A percentile compares a stretch with the other conserved stretches of the same genome.
Evolutionary conservation across 1,140 invertebrate species (phyloP).

Genomic region (Hycleus cichorii): DNA sequence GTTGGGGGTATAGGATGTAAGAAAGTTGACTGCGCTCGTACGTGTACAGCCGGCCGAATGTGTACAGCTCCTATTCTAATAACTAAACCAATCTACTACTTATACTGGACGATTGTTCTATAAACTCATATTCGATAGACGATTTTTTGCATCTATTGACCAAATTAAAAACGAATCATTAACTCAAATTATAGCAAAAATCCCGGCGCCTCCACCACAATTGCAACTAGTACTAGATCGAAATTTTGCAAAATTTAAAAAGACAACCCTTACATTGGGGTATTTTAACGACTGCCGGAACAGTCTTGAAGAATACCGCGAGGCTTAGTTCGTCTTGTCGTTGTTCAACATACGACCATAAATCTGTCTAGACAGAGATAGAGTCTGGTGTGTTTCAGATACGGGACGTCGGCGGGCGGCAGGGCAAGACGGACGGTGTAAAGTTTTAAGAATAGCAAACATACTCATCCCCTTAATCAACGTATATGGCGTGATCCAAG

Average conservation of each 20-base stretch:
- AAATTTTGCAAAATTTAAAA: too few species aligned
- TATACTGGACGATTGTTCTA: too few species aligned
- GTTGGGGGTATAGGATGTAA: conserved; percentile 23
- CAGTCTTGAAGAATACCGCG: too few species aligned
- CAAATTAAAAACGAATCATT: too few species aligned
- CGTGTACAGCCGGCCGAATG: conserved; percentile 36
- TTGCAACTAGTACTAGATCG: neutral
- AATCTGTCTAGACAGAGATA: conserved; percentile 4
- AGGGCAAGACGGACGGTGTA: neutral
- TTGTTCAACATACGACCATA: too few species aligned
- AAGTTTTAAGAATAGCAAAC: conserved; percentile 18
- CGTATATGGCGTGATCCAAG: neutral
- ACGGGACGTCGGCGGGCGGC: too few species aligned
- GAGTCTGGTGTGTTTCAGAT: neutral
- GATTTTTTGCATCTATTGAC: too few species aligned
- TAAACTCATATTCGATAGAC: too few species aligned
- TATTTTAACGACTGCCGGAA: too few species aligned
- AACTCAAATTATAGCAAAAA: neutral
- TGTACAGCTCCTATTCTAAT: conserved; percentile 10
- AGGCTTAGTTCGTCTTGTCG: too few species aligned
- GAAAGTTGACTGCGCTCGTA: conserved; percentile 39
- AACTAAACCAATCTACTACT: too few species aligned
- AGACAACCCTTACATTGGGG: too few species aligned
- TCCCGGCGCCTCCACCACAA: neutral
- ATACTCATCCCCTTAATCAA: conserved; percentile 20